phyloP scores from a whole-genome alignment of 2,797 vertebrate species.

The Ficedula albicollis region DNA sequence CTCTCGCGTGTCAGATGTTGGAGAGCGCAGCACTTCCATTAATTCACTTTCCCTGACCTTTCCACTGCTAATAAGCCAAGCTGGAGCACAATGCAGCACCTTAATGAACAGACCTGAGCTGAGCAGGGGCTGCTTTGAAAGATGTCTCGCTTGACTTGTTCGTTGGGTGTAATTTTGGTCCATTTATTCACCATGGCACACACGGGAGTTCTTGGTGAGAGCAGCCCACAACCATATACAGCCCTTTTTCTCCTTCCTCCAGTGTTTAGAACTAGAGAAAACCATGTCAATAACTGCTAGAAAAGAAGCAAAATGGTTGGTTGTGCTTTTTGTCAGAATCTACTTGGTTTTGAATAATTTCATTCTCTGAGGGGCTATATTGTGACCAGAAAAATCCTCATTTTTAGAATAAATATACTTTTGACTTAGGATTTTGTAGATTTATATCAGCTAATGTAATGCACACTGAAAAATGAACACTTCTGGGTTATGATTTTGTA shows the following conservation, averaged over 20 bases:
- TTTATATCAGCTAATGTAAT: not conserved
- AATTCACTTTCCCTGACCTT: conserved; percentile 20
- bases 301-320: not conserved
- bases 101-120: not conserved
- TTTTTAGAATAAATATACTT: not conserved
- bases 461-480: not conserved
- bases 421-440: not conserved
- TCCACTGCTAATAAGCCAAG: not conserved
- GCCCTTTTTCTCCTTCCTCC: not conserved
- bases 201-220: not conserved
- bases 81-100: not conserved
- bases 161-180: not conserved
- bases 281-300: not conserved
- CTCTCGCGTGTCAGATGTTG: not conserved
- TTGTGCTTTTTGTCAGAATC: not conserved
- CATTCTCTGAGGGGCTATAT: not conserved
- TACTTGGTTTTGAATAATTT: not conserved
- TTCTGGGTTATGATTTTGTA: not conserved
- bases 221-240: not conserved
- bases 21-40: not conserved
- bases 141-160: not conserved
- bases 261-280: not conserved
- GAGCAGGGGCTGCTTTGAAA: not conserved
- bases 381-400: not conserved
- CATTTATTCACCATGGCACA: not conserved